Evolutionary conservation across 2,113 vertebrate genomes (phyloP).

Genomic region (Vulpes vulpes): DNA sequence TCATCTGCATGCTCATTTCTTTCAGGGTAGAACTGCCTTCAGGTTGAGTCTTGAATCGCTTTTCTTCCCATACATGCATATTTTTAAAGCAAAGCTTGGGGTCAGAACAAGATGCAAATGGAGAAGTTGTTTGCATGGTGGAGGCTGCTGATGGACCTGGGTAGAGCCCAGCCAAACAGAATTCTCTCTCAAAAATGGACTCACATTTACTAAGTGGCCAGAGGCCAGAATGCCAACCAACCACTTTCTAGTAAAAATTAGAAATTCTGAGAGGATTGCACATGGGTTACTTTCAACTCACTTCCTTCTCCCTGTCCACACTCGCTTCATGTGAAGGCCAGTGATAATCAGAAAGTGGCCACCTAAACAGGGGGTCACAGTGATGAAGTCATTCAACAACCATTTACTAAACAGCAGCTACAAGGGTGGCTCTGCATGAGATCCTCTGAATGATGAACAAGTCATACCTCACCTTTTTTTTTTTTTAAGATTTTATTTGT

Average conservation of each 20-base stretch:
- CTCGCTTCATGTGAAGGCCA: not conserved
- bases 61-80: not conserved
- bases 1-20: constrained; percentile 51
- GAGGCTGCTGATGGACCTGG: not conserved
- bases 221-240: not conserved
- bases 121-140: not conserved
- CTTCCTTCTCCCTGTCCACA: not conserved
- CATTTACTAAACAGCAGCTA: not conserved
- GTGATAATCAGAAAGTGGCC: not conserved
- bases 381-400: not conserved
- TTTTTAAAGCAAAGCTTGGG: constrained; percentile 40
- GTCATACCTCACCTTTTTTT: not conserved
- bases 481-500: too few relatives aligned
- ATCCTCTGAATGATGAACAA: not conserved
- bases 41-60: not conserved
- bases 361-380: not conserved
- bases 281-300: not conserved
- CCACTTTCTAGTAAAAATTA: not conserved
- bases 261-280: not conserved
- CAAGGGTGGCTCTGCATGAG: not conserved
- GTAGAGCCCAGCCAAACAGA: not conserved
- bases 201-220: not conserved
- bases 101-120: constrained; percentile 5
- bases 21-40: not conserved
- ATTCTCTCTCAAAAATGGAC: not conserved